A percentile compares a stretch with the other conserved stretches of the same genome.
Conservation (phyloP, 1,140 invertebrate genomes). For the Nymphalis io region DNA sequence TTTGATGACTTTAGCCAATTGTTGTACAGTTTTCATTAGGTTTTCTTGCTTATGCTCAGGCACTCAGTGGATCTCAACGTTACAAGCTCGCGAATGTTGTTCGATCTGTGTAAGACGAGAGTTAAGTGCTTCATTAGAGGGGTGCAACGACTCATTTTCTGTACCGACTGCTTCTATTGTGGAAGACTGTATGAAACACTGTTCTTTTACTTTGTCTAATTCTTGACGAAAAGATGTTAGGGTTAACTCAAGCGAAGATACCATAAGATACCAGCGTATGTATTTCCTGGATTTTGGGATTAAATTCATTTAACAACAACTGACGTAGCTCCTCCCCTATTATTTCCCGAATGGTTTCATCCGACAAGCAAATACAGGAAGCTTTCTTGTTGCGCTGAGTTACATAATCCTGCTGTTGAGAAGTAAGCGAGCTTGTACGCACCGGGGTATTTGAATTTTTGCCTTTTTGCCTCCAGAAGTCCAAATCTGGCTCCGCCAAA, state of each 20-base stretch:
- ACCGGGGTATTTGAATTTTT: not conserved
- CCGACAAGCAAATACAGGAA: not conserved
- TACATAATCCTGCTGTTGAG: not conserved
- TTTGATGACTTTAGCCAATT: conserved; percentile 5
- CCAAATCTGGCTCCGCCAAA: too few species aligned
- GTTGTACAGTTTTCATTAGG: not conserved
- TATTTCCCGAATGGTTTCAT: not conserved
- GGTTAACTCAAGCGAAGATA: not conserved
- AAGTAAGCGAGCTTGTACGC: not conserved
- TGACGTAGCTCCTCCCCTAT: not conserved
- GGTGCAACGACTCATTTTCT: not conserved
- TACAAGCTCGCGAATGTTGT: not conserved
- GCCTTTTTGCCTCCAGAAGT: too few species aligned
- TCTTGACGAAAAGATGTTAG: not conserved
- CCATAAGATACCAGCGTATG: not conserved
- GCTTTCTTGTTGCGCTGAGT: not conserved
- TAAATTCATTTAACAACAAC: not conserved
- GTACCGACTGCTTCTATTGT: not conserved
- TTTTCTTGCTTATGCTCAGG: conserved; percentile 8
- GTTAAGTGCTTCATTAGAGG: not conserved
- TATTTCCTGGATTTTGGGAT: not conserved
- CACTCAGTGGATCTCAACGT: not conserved
- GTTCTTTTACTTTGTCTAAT: conserved; percentile 2
- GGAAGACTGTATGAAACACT: not conserved
- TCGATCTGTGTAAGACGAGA: not conserved